Evolutionary conservation across 2,797 vertebrate species (phyloP).

Genomic region (Zenarchopterus dispar): DNA sequence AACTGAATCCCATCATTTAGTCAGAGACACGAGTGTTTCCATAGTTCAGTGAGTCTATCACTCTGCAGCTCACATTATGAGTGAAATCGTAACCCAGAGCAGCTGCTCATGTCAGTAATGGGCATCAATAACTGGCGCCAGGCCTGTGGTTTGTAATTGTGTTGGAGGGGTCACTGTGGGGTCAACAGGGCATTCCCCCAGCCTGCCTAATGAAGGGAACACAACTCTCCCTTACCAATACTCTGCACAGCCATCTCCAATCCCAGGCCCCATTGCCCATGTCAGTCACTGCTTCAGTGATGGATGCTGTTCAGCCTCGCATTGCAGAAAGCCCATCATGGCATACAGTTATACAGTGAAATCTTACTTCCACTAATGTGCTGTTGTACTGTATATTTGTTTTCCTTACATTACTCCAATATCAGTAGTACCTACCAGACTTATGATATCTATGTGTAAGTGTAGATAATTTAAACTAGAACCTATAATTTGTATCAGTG

Average conservation of each 20-base stretch:
- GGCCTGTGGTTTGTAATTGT: constrained; percentile 80
- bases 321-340: constrained; percentile 47
- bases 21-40: constrained; percentile 40
- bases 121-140: constrained; percentile 81
- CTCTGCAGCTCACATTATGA: constrained; percentile 66
- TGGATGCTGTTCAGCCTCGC: constrained; percentile 40
- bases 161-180: constrained; percentile 75
- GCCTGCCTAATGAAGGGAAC: constrained; percentile 81
- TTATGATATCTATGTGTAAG: too few species aligned
- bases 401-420: background rate
- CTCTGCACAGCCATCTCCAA: constrained; percentile 74
- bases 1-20: constrained; percentile 27
- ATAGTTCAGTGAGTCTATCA: constrained; percentile 56
- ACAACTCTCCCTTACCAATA: constrained; percentile 72
- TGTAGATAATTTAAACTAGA: too few species aligned
- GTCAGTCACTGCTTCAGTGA: constrained; percentile 78
- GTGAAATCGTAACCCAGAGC: constrained; percentile 66
- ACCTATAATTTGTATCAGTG: too few species aligned
- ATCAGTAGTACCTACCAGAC: too few species aligned
- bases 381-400: constrained; percentile 19
- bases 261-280: constrained; percentile 81
- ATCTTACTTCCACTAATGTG: constrained; percentile 35
- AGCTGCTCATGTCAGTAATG: constrained; percentile 76
- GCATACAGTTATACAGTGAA: constrained; percentile 29
- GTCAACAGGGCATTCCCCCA: constrained; percentile 79